phyloP scores from a whole-genome alignment of 2,888 invertebrate species.

The Cenopis cana region DNA sequence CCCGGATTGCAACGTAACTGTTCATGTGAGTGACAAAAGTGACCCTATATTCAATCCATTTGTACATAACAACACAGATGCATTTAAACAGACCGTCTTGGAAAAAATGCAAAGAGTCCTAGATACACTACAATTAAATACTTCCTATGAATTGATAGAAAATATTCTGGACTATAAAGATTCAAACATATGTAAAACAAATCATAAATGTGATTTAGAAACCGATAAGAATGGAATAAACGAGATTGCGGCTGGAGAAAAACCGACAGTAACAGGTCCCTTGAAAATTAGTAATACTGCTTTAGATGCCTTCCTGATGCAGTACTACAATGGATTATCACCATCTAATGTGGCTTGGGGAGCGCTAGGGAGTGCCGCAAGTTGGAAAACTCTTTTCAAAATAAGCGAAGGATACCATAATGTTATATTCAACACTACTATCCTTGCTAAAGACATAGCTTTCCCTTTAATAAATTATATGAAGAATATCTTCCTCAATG shows the following conservation, averaged over 20 bases:
- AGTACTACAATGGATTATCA: slow-evolving; percentile 72
- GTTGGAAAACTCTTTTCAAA: slow-evolving; percentile 64
- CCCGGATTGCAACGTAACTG: slow-evolving; percentile 65
- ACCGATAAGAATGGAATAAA: slow-evolving; percentile 60
- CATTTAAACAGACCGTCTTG: slow-evolving; percentile 59
- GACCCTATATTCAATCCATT: slow-evolving; percentile 72
- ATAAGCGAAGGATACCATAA: slow-evolving; percentile 68
- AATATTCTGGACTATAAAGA: slow-evolving; percentile 67
- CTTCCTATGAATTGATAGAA: slow-evolving; percentile 61
- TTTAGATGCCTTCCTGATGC: slow-evolving; percentile 75
- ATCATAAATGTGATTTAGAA: slow-evolving; percentile 64
- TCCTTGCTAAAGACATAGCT: slow-evolving; percentile 71
- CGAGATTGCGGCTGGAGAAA: slow-evolving; percentile 56
- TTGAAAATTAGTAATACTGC: slow-evolving; percentile 72
- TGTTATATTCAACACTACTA: slow-evolving; percentile 68
- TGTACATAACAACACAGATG: slow-evolving; percentile 64
- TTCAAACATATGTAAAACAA: slow-evolving; percentile 63
- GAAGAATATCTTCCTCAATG: slow-evolving; percentile 57
- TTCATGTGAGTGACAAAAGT: slow-evolving; percentile 59
- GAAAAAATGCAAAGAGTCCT: slow-evolving; percentile 63
- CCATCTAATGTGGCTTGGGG: slow-evolving; percentile 73
- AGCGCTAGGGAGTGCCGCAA: slow-evolving; percentile 50
- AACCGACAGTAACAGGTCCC: slow-evolving; percentile 69
- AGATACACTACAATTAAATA: slow-evolving; percentile 59
- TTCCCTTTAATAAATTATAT: slow-evolving; percentile 65